These are phyloP conservation scores for Sarcophaga caerulescens DNA, from an alignment of 2,888 invertebrate genomes.

Conservation along the genomic window DNA sequence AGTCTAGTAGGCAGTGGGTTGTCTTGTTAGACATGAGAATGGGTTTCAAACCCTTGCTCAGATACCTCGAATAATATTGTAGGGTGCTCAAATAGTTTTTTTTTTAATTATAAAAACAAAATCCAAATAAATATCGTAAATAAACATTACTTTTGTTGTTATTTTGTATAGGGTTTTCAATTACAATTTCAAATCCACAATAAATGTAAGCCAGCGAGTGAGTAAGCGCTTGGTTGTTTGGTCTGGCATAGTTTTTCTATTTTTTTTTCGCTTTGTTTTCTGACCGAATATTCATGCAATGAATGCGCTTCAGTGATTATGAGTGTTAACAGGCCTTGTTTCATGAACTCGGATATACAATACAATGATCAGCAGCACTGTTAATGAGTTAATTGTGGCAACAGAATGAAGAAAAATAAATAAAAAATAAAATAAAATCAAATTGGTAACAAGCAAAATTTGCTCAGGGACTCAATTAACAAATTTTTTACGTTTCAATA, in stretches of 20 bases:
- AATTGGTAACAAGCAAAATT: too few relatives aligned
- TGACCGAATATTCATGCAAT: slow-evolving; percentile 19
- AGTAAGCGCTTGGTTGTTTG: slow-evolving; percentile 25
- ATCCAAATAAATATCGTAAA: background rate
- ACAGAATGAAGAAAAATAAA: too few relatives aligned
- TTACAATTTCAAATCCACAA: slow-evolving; percentile 36
- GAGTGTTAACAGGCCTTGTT: slow-evolving; percentile 57
- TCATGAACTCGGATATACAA: slow-evolving; percentile 53
- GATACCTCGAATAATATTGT: too few relatives aligned
- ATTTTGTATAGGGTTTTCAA: slow-evolving; percentile 40
- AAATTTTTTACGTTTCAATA: background rate
- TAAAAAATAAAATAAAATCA: too few relatives aligned
- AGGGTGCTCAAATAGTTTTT: too few relatives aligned
- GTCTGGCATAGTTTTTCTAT: slow-evolving; percentile 40
- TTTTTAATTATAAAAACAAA: too few relatives aligned
- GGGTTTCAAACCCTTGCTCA: too few relatives aligned
- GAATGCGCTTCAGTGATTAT: slow-evolving; percentile 60
- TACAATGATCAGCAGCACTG: slow-evolving; percentile 1
- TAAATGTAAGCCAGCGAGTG: slow-evolving; percentile 26
- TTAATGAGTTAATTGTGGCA: too few relatives aligned
- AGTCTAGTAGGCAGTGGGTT: too few relatives aligned
- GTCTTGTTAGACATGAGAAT: too few relatives aligned
- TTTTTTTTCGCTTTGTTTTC: background rate
- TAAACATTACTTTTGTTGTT: slow-evolving; percentile 14
- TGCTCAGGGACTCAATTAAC: too few relatives aligned